phyloP scores from a whole-genome alignment of 1,140 invertebrate species.

The Fopius arisanus region DNA sequence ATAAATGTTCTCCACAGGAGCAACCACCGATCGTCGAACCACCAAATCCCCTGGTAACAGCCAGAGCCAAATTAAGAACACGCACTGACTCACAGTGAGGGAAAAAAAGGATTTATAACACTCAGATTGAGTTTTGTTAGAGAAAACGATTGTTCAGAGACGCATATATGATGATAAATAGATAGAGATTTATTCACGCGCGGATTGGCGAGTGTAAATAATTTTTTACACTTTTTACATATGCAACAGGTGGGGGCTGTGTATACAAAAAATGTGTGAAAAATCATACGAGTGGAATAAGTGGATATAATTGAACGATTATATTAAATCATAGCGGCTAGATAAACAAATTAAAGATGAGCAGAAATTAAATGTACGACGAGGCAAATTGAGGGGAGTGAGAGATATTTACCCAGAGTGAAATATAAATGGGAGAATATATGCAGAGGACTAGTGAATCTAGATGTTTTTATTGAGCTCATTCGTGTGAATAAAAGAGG shows the following conservation, averaged over 20 bases:
- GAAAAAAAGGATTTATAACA: not conserved
- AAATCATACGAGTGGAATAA: not conserved
- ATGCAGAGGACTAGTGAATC: not conserved
- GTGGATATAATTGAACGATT: not conserved
- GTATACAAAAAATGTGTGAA: conserved; percentile 4
- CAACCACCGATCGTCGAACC: conserved; percentile 50
- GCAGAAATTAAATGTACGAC: not conserved
- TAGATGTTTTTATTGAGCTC: conserved; percentile 1
- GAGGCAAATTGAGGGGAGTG: too few relatives aligned
- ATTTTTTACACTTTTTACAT: conserved; percentile 31
- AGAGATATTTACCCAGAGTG: not conserved
- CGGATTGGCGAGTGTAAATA: conserved; percentile 17
- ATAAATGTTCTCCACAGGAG: conserved; percentile 44
- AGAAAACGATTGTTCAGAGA: not conserved
- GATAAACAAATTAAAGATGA: not conserved
- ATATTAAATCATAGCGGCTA: not conserved
- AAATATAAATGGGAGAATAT: not conserved
- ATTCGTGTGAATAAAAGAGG: not conserved
- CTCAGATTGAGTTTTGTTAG: not conserved
- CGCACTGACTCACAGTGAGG: conserved; percentile 60
- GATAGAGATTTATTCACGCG: not conserved
- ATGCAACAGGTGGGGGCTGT: conserved; percentile 3
- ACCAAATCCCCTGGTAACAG: conserved; percentile 59
- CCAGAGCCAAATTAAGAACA: conserved; percentile 59
- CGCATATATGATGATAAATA: not conserved